These are phyloP conservation scores for Hippocampus guttulatus DNA, from an alignment of 2,113 vertebrate genomes.

Conservation along the genomic window DNA sequence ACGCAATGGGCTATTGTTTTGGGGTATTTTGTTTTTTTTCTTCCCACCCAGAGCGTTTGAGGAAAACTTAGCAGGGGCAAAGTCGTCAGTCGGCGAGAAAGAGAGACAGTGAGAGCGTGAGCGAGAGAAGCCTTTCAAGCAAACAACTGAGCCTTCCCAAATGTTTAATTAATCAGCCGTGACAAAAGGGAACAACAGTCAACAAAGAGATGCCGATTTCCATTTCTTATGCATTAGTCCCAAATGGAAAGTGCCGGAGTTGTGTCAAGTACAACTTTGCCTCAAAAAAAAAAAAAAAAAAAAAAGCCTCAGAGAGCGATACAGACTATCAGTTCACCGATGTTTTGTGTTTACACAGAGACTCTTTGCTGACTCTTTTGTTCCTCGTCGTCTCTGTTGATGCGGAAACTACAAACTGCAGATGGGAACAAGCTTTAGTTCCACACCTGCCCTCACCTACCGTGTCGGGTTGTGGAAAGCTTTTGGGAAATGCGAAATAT, in stretches of 20 bases:
- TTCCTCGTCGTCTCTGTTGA: constrained; percentile 22
- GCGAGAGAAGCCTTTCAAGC: constrained; percentile 50
- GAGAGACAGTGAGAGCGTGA: neutral
- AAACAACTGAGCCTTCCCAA: constrained; percentile 31
- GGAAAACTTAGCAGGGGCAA: constrained; percentile 62
- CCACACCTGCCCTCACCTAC: neutral
- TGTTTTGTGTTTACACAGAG: constrained; percentile 52
- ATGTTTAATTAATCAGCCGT: constrained; percentile 79
- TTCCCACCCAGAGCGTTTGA: neutral
- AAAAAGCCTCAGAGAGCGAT: constrained; percentile 55
- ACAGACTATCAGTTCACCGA: constrained; percentile 49
- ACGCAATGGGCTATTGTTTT: neutral
- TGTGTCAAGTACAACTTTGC: constrained; percentile 63
- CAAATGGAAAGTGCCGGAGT: constrained; percentile 54
- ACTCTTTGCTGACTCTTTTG: constrained; percentile 45
- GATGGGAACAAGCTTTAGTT: neutral
- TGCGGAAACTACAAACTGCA: neutral
- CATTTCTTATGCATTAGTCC: constrained; percentile 68
- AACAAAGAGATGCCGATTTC: constrained; percentile 67
- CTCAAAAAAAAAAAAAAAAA: constrained; percentile 33
- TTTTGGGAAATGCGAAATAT: neutral
- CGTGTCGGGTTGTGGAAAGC: neutral
- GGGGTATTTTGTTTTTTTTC: neutral
- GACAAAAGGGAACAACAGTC: constrained; percentile 75
- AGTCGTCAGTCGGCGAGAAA: constrained; percentile 29